Evolutionary conservation across 2,888 invertebrate genomes (phyloP).

Genomic region (Drosophila rubida): DNA sequence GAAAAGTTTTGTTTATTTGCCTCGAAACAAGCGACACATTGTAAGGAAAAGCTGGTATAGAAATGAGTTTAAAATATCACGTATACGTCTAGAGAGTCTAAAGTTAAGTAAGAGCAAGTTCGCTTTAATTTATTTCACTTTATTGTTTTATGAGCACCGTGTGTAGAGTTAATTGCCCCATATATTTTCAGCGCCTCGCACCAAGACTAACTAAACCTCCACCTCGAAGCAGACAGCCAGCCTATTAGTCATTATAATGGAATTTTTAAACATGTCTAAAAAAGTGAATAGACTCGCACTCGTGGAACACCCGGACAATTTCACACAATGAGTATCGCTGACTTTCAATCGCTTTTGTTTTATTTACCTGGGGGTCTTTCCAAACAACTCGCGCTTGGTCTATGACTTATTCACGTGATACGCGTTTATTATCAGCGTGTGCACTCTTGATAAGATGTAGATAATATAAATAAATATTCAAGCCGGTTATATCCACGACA

Average conservation of each 20-base stretch:
- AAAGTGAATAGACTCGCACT: neutral
- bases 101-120: neutral
- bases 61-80: neutral
- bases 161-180: neutral
- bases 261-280: constrained; percentile 1
- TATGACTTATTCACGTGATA: constrained; percentile 8
- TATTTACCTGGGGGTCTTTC: neutral
- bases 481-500: neutral
- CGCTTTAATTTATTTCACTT: neutral
- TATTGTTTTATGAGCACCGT: neutral
- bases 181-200: neutral
- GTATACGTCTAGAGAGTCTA: too few relatives aligned
- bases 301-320: neutral
- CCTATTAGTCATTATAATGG: constrained; percentile 7
- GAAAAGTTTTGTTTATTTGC: neutral
- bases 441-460: constrained; percentile 11
- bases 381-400: neutral
- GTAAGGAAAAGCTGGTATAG: neutral
- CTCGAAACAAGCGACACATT: neutral
- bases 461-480: constrained; percentile 12
- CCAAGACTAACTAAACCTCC: neutral
- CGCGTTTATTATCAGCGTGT: neutral
- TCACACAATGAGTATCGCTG: neutral
- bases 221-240: neutral
- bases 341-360: neutral